phyloP scores from a whole-genome alignment of 92 coral and sea anemone species.

The Epizoanthus fatuus region DNA sequence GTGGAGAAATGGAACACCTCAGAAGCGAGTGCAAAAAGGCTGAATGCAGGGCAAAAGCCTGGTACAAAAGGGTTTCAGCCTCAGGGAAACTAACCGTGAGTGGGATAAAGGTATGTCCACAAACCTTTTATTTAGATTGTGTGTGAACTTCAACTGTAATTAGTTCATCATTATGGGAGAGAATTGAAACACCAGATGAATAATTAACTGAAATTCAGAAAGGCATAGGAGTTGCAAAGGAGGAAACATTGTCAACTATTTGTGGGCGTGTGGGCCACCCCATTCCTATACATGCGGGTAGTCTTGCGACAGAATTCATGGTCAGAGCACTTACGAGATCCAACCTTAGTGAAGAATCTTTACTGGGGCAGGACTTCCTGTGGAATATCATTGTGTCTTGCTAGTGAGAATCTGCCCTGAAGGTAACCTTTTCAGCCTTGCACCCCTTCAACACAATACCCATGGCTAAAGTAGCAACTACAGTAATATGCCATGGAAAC shows the following conservation, averaged over 20 bases:
- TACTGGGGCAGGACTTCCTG: slow-evolving; percentile 22
- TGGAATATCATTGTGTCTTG: slow-evolving; percentile 4
- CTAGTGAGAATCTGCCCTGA: not conserved
- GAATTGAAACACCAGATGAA: not conserved
- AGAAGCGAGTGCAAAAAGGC: not conserved
- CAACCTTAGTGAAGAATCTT: slow-evolving; percentile 9
- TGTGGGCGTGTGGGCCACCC: slow-evolving; percentile 28
- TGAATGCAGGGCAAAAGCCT: not conserved
- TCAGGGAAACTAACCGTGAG: slow-evolving; percentile 16
- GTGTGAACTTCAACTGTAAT: slow-evolving; percentile 12
- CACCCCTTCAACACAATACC: not conserved
- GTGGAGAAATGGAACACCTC: slow-evolving; percentile 10
- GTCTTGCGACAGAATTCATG: not conserved
- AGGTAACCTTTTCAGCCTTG: not conserved
- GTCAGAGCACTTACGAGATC: not conserved
- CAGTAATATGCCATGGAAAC: slow-evolving; percentile 2
- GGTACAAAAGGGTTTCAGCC: not conserved
- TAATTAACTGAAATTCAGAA: not conserved
- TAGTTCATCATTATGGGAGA: not conserved
- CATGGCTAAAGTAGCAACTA: not conserved
- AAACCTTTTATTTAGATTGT: slow-evolving; percentile 17
- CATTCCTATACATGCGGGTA: not conserved
- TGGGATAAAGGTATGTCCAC: not conserved
- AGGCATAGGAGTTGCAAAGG: slow-evolving; percentile 30
- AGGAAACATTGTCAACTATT: not conserved